phyloP scores from a whole-genome alignment of 2,797 vertebrate genomes.

The Harpagifer antarcticus region DNA sequence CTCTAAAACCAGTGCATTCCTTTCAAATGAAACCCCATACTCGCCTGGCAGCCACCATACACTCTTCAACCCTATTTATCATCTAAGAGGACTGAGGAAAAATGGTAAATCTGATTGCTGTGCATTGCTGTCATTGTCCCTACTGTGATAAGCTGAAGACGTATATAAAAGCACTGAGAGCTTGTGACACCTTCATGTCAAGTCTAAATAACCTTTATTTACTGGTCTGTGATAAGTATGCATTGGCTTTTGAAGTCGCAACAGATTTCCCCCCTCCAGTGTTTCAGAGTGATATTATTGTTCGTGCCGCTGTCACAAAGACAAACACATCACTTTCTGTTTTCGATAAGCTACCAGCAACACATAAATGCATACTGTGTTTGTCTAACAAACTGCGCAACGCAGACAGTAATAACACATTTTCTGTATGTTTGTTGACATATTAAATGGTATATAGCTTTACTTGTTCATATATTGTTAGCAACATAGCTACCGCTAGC shows the following conservation, averaged over 20 bases:
- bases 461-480: no score
- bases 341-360: no score
- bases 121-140: constrained; percentile 21
- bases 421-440: no score
- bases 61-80: constrained; percentile 79
- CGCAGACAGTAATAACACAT: no score
- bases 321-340: no score
- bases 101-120: constrained; percentile 22
- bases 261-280: no score
- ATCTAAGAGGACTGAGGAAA: constrained; percentile 41
- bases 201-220: neutral
- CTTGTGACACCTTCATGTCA: neutral
- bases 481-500: no score
- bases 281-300: no score
- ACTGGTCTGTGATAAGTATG: neutral
- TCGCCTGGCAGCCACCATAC: constrained; percentile 79
- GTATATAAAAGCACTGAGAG: neutral
- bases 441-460: no score
- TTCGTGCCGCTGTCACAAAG: no score
- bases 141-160: neutral
- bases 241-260: neutral
- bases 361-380: no score
- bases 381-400: no score
- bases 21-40: constrained; percentile 85
- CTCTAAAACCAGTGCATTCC: constrained; percentile 85